Evolutionary conservation across 2,888 invertebrate species (phyloP).

Genomic region (Acronicta psi): DNA sequence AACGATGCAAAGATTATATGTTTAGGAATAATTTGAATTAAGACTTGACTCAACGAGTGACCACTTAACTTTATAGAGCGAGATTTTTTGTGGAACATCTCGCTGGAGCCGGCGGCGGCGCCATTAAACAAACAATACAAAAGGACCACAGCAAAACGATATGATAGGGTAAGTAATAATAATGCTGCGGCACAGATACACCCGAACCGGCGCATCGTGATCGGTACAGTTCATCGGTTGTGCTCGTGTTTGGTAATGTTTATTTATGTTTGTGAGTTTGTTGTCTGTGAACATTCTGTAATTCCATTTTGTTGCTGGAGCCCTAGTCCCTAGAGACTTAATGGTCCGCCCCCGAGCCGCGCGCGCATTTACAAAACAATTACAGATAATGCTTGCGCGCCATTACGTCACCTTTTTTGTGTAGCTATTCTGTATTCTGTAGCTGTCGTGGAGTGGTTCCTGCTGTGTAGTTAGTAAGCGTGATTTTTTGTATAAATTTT

Average conservation of each 20-base stretch:
- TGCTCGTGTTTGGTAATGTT: not conserved
- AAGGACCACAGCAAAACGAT: not conserved
- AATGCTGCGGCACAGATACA: not conserved
- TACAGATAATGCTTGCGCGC: conserved; percentile 56
- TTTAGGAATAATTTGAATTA: not conserved
- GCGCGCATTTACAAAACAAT: conserved; percentile 61
- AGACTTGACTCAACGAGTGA: conserved; percentile 2
- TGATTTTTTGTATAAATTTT: not conserved
- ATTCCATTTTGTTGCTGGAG: not conserved
- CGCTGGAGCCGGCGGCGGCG: not conserved
- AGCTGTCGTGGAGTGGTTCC: conserved; percentile 10
- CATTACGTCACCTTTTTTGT: conserved; percentile 38
- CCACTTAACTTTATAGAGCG: conserved; percentile 12
- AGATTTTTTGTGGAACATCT: conserved; percentile 8
- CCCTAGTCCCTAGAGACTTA: conserved; percentile 7
- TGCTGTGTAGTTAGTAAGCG: conserved; percentile 3
- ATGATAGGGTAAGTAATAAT: not conserved
- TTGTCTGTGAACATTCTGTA: not conserved
- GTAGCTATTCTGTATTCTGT: conserved; percentile 14
- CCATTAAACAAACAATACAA: not conserved
- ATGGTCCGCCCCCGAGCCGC: conserved; percentile 36
- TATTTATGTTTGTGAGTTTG: not conserved
- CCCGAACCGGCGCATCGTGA: no score
- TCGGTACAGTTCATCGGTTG: not conserved
- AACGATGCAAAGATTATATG: conserved; percentile 9